Percentiles rank a stretch among this genome's conserved stretches.
Evolutionary conservation across 92 coral and sea anemone genomes (phyloP).

Genomic region (Porites evermanni): DNA sequence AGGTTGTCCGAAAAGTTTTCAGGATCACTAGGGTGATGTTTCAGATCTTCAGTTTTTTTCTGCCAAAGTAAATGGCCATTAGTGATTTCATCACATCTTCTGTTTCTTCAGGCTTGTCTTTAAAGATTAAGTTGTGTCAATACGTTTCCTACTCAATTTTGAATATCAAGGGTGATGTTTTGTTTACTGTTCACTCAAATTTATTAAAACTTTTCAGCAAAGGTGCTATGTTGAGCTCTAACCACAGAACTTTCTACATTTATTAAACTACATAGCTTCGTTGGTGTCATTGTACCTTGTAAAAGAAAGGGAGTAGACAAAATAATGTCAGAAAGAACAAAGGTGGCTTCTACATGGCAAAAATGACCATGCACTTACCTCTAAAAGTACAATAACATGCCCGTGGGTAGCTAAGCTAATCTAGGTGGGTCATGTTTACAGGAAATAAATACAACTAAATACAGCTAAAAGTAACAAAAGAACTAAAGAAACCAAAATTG

Average conservation of each 20-base stretch:
- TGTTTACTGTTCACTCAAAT: neutral
- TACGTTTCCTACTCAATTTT: neutral
- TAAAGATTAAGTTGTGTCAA: neutral
- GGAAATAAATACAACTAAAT: too few relatives aligned
- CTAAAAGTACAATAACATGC: too few relatives aligned
- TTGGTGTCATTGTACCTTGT: too few relatives aligned
- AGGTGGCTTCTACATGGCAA: neutral
- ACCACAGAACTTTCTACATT: too few relatives aligned
- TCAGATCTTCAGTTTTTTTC: conserved; percentile 34
- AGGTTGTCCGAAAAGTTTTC: conserved; percentile 58
- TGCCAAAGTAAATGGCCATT: conserved; percentile 63
- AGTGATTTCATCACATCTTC: conserved; percentile 61
- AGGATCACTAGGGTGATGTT: conserved; percentile 44
- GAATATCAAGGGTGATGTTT: neutral
- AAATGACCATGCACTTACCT: conserved; percentile 23
- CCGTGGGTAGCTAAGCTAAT: too few relatives aligned
- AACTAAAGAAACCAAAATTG: too few relatives aligned
- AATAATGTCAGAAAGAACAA: neutral
- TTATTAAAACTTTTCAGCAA: too few relatives aligned
- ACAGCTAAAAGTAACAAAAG: too few relatives aligned
- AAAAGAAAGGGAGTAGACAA: too few relatives aligned
- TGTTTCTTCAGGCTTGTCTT: conserved; percentile 55
- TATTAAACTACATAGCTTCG: too few relatives aligned
- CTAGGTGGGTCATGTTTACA: too few relatives aligned
- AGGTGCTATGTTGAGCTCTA: too few relatives aligned